phyloP scores from a whole-genome alignment of 1,140 invertebrate species.

The Drosophila baimaii region DNA sequence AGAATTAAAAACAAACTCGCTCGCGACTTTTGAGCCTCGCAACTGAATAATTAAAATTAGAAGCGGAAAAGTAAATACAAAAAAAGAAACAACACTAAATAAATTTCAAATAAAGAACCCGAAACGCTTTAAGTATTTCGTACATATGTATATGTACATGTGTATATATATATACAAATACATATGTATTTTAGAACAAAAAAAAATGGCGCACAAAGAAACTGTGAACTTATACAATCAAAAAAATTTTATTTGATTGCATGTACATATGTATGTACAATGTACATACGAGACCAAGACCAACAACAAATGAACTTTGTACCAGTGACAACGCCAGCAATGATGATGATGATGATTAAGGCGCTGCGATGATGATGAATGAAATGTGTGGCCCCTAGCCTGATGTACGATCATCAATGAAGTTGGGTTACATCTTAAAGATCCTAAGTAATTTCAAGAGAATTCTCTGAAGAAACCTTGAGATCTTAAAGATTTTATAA shows the following conservation, averaged over 20 bases:
- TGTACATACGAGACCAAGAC: slow-evolving; percentile 54
- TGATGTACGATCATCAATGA: slow-evolving; percentile 41
- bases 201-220: slow-evolving; percentile 79
- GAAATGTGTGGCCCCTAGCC: slow-evolving; percentile 29
- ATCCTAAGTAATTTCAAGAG: neutral
- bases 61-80: slow-evolving; percentile 79
- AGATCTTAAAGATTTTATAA: neutral
- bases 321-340: slow-evolving; percentile 61
- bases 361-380: slow-evolving; percentile 46
- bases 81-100: slow-evolving; percentile 49
- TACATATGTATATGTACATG: slow-evolving; percentile 33
- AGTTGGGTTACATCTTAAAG: slow-evolving; percentile 1
- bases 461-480: neutral
- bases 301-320: slow-evolving; percentile 73
- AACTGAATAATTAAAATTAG: slow-evolving; percentile 83
- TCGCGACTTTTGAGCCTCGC: slow-evolving; percentile 77
- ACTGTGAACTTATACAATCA: slow-evolving; percentile 80
- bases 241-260: slow-evolving; percentile 52
- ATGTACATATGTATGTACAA: slow-evolving; percentile 35
- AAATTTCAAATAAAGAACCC: slow-evolving; percentile 66
- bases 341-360: slow-evolving; percentile 40
- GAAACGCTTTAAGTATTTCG: slow-evolving; percentile 48
- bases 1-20: slow-evolving; percentile 68
- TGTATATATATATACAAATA: slow-evolving; percentile 6
- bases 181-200: slow-evolving; percentile 46